phyloP scores from a whole-genome alignment of 1,140 invertebrate genomes.

The Sycophila sp. region DNA sequence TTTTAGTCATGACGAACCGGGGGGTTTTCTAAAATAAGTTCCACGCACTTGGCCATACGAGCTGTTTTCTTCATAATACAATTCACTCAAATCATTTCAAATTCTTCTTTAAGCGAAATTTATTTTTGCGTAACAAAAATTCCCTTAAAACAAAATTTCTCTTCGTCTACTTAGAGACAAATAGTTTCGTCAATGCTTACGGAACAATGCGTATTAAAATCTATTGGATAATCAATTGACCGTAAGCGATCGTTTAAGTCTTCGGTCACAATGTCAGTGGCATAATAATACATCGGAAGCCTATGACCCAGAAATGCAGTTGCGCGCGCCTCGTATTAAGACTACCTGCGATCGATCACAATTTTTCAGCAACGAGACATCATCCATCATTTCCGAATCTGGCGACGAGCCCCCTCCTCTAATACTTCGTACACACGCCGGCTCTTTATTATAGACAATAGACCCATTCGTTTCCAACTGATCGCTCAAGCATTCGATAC shows the following conservation, averaged over 20 bases:
- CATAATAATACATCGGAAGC: slow-evolving; percentile 11
- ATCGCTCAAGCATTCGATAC: slow-evolving; percentile 11
- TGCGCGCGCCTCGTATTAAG: background rate
- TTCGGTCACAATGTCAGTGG: slow-evolving; percentile 17
- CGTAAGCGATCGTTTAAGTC: no score
- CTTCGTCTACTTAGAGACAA: no score
- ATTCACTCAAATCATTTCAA: background rate
- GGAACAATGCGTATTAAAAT: no score
- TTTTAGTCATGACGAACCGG: slow-evolving; percentile 34
- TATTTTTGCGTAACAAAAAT: no score
- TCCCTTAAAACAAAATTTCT: no score
- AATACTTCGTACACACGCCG: background rate
- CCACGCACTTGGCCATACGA: background rate
- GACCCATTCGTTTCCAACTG: background rate
- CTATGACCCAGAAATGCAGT: slow-evolving; percentile 32
- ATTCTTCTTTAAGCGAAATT: background rate
- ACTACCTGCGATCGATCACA: slow-evolving; percentile 27
- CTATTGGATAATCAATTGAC: no score
- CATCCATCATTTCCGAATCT: slow-evolving; percentile 32
- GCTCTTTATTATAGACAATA: slow-evolving; percentile 22
- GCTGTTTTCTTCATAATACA: background rate
- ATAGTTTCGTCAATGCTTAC: no score
- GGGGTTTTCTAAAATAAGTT: slow-evolving; percentile 14
- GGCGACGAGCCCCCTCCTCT: background rate
- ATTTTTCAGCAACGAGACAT: slow-evolving; percentile 31